Base-by-base conservation (phyloP, 2,797 vertebrate species). In the Onychomys torridus region DNA sequence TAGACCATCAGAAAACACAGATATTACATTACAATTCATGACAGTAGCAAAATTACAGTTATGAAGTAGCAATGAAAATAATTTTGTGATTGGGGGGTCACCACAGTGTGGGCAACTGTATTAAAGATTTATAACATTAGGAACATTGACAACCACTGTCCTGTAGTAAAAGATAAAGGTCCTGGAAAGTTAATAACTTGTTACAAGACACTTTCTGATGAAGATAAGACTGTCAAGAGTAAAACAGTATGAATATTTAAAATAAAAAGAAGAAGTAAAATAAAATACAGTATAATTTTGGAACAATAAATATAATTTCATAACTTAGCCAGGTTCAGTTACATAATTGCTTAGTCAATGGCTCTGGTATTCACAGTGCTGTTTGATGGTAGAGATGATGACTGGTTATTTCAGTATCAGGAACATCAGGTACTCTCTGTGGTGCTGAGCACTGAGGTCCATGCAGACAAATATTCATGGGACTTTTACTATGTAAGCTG, bases 191-290 rank as follows among this genome's bases (percentile, higher is more conserved):
- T 25, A 59, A n/a, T n/a, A 61, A 17, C n/a, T 94, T 89, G 34
- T n/a, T 90, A 23, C 32, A 92, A 92, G 23, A 7, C 8, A 77
- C 37, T 93, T 90, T 87, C 69, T 75, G 14, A 82, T 69, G 0
- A 79, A 91, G 17, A 57, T 23, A 89, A 34, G 34, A 65, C 49
- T 25, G 17, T 21, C 19, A 73, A 11, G 78, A 12, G 63, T 61
- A 94, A 84, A 89, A 76, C 13, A 89, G 17, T 6, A 90, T 67
- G 11, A 27, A 55, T 34, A 63, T 40, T 81, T 59, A 65, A 87
- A 69, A 69, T 71, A 27, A 82, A 67, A 94, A 84, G 82, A 23
- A 75, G 8, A 95, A 96, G 23, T 27, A 55, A 87, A 94, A 59
- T 32, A 29, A 77, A 7, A 65, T 71, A 57, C 76, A 2, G 5